A percentile compares a stretch with the other conserved stretches of the same genome.
Conservation (phyloP, 37 sponge, comb jelly and placozoan species). For the Oopsacas minuta region DNA sequence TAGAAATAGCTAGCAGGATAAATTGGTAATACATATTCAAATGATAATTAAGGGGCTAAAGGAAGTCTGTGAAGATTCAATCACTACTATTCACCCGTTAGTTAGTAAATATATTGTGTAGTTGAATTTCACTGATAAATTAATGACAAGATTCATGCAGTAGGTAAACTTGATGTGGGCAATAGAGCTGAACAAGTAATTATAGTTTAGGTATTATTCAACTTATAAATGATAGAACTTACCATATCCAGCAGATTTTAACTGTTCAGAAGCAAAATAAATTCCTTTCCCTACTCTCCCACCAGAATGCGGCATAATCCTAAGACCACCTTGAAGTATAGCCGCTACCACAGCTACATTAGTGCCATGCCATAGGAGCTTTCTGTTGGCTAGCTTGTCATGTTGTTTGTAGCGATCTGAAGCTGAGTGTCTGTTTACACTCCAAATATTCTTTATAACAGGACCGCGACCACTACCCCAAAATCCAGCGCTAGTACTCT, state of each 20-base stretch:
- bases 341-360: conserved; percentile 90
- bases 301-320: conserved; percentile 91
- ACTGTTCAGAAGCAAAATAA: conserved; percentile 83
- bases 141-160: too few relatives aligned
- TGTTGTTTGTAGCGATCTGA: conserved; percentile 38
- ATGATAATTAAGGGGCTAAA: too few relatives aligned
- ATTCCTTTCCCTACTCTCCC: conserved; percentile 74
- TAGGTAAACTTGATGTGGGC: too few relatives aligned
- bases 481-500: not conserved
- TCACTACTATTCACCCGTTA: too few relatives aligned
- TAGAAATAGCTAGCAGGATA: too few relatives aligned
- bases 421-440: not conserved
- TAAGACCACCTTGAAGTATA: conserved; percentile 63
- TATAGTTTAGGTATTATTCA: too few relatives aligned
- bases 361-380: conserved; percentile 83
- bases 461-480: not conserved
- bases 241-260: conserved; percentile 81
- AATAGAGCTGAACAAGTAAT: too few relatives aligned
- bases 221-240: not conserved
- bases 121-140: too few relatives aligned
- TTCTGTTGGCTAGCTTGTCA: conserved; percentile 32
- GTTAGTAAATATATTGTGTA: too few relatives aligned
- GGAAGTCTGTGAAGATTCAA: too few relatives aligned
- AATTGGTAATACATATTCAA: too few relatives aligned
- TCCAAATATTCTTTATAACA: conserved; percentile 6